These are phyloP conservation scores for Equus przewalskii DNA, from an alignment of 2,113 vertebrate species.

Conservation along the genomic window DNA sequence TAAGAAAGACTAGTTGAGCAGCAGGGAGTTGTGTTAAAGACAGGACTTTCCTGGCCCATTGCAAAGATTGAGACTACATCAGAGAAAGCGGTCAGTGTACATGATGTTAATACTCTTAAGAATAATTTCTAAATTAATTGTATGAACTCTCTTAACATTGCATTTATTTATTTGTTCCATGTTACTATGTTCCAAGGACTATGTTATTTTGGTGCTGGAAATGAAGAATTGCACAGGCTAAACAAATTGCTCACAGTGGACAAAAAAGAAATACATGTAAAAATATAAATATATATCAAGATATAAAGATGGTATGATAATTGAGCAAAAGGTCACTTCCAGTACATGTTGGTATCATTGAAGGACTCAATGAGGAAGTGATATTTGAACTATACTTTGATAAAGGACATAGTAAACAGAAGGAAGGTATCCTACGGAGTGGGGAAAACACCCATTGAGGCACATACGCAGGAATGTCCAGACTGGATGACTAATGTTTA, in stretches of 20 bases:
- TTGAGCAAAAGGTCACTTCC: neutral
- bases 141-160: neutral
- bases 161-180: neutral
- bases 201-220: neutral
- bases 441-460: neutral
- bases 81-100: neutral
- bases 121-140: neutral
- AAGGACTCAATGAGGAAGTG: neutral
- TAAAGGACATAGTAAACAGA: neutral
- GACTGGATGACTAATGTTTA: neutral
- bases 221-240: neutral
- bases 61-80: neutral
- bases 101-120: neutral
- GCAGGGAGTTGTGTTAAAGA: neutral
- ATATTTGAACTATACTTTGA: neutral
- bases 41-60: neutral
- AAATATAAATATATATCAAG: neutral
- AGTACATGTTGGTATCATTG: neutral
- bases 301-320: neutral
- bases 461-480: neutral
- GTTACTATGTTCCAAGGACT: neutral
- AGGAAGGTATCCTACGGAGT: neutral
- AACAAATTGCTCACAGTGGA: neutral
- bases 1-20: constrained; percentile 36
- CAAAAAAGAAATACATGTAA: neutral